Evolutionary conservation across 2,888 invertebrate species (phyloP).

Genomic region (Lypha dubia): DNA sequence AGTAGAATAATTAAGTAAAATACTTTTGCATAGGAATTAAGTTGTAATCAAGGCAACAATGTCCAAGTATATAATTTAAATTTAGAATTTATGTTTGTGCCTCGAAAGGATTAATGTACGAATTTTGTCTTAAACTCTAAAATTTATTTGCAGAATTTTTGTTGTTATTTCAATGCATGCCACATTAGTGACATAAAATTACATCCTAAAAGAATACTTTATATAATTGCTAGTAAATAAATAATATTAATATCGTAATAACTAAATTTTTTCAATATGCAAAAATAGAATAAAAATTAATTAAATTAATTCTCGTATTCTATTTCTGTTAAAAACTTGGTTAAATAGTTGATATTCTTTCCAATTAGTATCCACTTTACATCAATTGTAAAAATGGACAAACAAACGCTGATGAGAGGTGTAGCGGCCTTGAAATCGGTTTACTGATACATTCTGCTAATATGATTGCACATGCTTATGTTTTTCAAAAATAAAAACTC

Average conservation of each 20-base stretch:
- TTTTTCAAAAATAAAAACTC: no score
- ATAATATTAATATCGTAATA: no score
- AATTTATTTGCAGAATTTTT: background rate
- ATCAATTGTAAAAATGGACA: no score
- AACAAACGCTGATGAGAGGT: no score
- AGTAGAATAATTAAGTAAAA: slow-evolving; percentile 32
- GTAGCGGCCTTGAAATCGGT: no score
- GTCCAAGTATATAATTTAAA: background rate
- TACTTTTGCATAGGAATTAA: slow-evolving; percentile 17
- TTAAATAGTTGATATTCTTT: no score
- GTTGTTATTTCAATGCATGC: background rate
- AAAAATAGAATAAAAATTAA: no score
- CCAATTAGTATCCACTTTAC: no score
- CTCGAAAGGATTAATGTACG: background rate
- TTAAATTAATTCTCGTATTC: no score
- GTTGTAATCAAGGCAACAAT: background rate
- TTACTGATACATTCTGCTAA: no score
- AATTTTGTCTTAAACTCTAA: background rate
- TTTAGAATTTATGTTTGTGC: background rate
- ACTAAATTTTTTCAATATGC: no score
- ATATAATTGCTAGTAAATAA: background rate
- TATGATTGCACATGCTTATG: background rate
- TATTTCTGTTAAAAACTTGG: no score
- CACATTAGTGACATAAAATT: background rate
- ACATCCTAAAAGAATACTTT: background rate